A percentile compares a stretch with the other conserved stretches of the same genome.
Evolutionary conservation across 2,888 invertebrate species (phyloP).

Genomic region (Leucophenga maculata): DNA sequence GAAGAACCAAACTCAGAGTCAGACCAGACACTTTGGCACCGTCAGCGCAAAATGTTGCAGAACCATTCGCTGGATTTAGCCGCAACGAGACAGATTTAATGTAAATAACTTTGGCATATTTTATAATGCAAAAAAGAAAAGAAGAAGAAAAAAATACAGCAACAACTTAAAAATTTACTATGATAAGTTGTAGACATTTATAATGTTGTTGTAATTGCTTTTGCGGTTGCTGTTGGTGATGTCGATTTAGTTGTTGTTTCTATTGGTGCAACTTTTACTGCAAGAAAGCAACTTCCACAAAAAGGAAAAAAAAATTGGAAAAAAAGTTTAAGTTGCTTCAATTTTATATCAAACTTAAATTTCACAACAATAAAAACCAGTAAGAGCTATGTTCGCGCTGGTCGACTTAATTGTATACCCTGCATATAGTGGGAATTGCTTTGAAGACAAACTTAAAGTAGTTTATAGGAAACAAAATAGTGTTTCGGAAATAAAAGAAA

Average conservation of each 20-base stretch:
- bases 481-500: too few species aligned
- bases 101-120: slow-evolving; percentile 2
- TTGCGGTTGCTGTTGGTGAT: background rate
- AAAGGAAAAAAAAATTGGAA: background rate
- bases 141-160: too few species aligned
- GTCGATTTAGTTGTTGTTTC: too few species aligned
- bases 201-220: slow-evolving; percentile 28
- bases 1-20: too few species aligned
- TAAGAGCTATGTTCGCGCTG: too few species aligned
- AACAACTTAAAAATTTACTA: background rate
- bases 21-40: slow-evolving; percentile 10
- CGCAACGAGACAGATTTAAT: slow-evolving; percentile 5
- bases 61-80: background rate
- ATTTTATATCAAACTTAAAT: background rate
- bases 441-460: too few species aligned
- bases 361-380: too few species aligned
- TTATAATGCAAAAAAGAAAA: background rate
- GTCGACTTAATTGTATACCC: too few species aligned
- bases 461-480: too few species aligned
- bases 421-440: too few species aligned
- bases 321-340: background rate
- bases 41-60: background rate
- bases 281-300: slow-evolving; percentile 26
- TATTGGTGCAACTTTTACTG: slow-evolving; percentile 52
- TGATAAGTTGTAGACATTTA: slow-evolving; percentile 20